Evolutionary conservation across 2,113 vertebrate genomes (phyloP).

Genomic region (Ammodytes marinus): DNA sequence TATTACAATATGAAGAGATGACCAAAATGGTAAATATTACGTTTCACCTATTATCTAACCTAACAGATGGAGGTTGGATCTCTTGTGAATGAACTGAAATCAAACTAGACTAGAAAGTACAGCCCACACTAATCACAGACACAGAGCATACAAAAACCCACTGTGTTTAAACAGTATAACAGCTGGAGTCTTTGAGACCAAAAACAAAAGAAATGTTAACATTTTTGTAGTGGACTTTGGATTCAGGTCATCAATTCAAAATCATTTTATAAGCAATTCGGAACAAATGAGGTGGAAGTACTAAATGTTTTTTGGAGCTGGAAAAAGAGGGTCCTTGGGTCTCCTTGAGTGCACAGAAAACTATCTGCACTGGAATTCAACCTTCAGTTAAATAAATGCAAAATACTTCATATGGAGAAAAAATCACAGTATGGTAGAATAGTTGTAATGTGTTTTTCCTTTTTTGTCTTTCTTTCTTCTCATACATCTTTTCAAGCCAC

Average conservation of each 20-base stretch:
- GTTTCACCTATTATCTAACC: background rate
- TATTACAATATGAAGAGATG: background rate
- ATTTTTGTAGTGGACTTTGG: background rate
- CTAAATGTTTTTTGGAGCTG: background rate
- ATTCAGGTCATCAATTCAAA: background rate
- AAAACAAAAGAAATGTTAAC: background rate
- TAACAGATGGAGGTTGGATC: background rate
- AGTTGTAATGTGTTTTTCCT: conserved; percentile 27
- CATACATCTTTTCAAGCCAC: conserved; percentile 36
- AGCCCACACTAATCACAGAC: background rate
- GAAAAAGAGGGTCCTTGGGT: background rate
- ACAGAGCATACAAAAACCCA: background rate
- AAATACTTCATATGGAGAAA: conserved; percentile 18
- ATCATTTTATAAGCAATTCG: background rate
- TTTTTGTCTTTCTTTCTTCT: conserved; percentile 9
- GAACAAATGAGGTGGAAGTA: background rate
- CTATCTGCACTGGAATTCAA: background rate
- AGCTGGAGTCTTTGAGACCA: background rate
- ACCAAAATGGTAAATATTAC: background rate
- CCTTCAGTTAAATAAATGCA: conserved; percentile 11
- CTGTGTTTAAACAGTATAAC: background rate
- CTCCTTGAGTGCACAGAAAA: conserved; percentile 10
- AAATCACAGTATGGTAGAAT: background rate
- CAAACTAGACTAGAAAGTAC: background rate
- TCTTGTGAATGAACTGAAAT: background rate